Conservation (phyloP, 2,797 vertebrate genomes). For the Knipowitschia caucasica region DNA sequence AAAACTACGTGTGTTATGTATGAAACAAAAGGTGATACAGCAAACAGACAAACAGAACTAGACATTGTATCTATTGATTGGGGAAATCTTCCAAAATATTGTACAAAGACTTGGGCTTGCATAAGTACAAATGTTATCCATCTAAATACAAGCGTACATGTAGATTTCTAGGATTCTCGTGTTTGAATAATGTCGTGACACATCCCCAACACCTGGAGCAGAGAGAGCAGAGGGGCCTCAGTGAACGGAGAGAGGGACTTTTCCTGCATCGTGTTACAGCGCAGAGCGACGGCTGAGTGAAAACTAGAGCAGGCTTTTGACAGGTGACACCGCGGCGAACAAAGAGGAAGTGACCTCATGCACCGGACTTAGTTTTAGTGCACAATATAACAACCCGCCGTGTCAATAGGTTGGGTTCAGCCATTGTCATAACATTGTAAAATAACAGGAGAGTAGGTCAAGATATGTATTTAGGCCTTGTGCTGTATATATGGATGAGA, state of each 20-base stretch:
- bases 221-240: neutral
- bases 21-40: no score
- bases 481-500: neutral
- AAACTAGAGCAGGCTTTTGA: conserved; percentile 1
- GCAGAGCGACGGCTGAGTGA: neutral
- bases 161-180: neutral
- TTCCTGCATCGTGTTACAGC: neutral
- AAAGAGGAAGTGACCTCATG: conserved; percentile 5
- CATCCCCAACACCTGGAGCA: neutral
- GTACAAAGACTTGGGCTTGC: no score
- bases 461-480: neutral
- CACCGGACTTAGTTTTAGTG: neutral
- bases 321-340: neutral
- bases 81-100: no score
- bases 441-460: neutral
- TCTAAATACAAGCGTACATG: neutral
- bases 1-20: no score
- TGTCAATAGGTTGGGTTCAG: neutral
- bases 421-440: conserved; percentile 39
- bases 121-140: neutral
- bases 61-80: no score
- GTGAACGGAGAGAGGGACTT: neutral
- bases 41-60: no score
- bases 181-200: neutral
- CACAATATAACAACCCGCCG: neutral